Evolutionary conservation across 2,888 invertebrate genomes (phyloP).

Genomic region (Drosophila putrida): DNA sequence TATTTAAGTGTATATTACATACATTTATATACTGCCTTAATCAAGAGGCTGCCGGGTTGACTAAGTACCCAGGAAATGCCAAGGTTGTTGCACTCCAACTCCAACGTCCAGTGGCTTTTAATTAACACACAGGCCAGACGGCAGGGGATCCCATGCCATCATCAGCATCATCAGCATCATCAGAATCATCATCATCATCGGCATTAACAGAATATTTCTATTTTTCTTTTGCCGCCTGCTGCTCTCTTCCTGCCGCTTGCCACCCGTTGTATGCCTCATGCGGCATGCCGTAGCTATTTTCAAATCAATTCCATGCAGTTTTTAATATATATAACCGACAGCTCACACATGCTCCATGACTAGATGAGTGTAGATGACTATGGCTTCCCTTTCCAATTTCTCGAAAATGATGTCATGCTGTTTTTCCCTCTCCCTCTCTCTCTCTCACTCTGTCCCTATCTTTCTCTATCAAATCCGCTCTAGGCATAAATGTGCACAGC

Average conservation of each 20-base stretch:
- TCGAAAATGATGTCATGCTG: constrained; percentile 78
- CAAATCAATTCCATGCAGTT: constrained; percentile 81
- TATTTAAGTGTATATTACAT: background rate
- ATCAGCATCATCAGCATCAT: constrained; percentile 39
- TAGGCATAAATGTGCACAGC: constrained; percentile 68
- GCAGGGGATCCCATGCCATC: constrained; percentile 54
- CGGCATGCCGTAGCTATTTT: constrained; percentile 65
- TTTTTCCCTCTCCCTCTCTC: constrained; percentile 35
- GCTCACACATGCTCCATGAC: constrained; percentile 36
- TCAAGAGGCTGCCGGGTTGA: constrained; percentile 73
- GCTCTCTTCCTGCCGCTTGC: constrained; percentile 19
- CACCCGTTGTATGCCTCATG: constrained; percentile 8
- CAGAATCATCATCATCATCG: constrained; percentile 54
- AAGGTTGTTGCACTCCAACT: constrained; percentile 79
- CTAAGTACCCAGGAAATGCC: constrained; percentile 81
- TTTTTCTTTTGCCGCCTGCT: constrained; percentile 49
- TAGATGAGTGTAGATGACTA: constrained; percentile 39
- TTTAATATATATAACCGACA: constrained; percentile 59
- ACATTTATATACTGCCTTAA: constrained; percentile 55
- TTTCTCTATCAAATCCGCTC: constrained; percentile 42
- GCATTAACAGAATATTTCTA: constrained; percentile 72
- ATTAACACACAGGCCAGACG: constrained; percentile 74
- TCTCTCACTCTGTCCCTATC: constrained; percentile 4
- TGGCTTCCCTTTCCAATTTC: constrained; percentile 69
- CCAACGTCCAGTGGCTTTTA: constrained; percentile 79